Evolutionary conservation across 2,113 vertebrate genomes (phyloP).

Genomic region (Gorsachius goisagi): DNA sequence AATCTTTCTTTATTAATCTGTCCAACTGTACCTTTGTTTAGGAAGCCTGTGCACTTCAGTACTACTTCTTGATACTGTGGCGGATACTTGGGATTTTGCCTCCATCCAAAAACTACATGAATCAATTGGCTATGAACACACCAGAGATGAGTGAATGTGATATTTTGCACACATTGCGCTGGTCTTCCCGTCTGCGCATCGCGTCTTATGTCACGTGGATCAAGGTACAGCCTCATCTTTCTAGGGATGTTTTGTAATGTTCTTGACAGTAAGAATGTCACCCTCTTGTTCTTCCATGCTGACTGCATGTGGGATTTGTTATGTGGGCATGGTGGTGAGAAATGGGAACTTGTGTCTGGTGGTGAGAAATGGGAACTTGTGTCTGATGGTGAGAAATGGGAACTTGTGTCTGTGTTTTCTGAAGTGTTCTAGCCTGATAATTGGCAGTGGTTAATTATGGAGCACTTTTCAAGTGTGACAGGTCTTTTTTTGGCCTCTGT

Average conservation of each 20-base stretch:
- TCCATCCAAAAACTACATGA: conserved; percentile 90
- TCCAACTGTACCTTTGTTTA: conserved; percentile 34
- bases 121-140: conserved; percentile 85
- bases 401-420: neutral
- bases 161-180: conserved; percentile 92
- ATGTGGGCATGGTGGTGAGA: neutral
- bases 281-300: neutral
- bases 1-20: neutral
- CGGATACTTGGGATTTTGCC: conserved; percentile 92
- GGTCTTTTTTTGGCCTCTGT: neutral
- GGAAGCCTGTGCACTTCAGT: conserved; percentile 98
- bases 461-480: neutral
- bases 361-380: neutral
- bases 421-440: neutral
- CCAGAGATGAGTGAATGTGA: conserved; percentile 91
- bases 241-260: fast-evolving
- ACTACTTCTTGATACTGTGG: conserved; percentile 96
- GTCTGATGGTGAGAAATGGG: neutral
- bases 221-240: conserved; percentile 76
- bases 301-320: neutral
- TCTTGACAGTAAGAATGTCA: neutral
- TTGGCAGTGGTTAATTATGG: neutral
- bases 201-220: conserved; percentile 90
- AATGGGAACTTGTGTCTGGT: neutral
- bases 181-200: conserved; percentile 93